Conservation (phyloP, 2,113 vertebrate species). For the Salvelinus alpinus region DNA sequence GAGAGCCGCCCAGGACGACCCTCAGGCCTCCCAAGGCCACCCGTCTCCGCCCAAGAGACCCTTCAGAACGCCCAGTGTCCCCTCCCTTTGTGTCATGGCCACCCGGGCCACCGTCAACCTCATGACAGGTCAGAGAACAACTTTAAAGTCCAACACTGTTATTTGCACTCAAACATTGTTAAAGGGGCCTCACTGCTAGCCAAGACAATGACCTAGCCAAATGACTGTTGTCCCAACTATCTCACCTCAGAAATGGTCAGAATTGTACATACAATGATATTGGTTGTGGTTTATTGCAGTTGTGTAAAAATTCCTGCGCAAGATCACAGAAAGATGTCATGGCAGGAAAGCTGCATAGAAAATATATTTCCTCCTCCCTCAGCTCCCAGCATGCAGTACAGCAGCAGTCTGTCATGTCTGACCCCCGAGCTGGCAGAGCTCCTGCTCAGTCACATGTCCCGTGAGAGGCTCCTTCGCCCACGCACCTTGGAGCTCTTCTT, state of each 20-base stretch:
- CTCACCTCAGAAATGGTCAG: too few species aligned
- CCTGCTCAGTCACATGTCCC: constrained; percentile 75
- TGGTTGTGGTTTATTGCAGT: too few species aligned
- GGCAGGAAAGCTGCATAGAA: not conserved
- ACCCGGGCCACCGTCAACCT: constrained; percentile 69
- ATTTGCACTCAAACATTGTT: too few species aligned
- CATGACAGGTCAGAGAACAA: constrained; percentile 68
- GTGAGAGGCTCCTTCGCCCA: constrained; percentile 70
- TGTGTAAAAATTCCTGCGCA: not conserved
- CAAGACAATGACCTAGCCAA: too few species aligned
- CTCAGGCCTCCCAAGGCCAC: constrained; percentile 43
- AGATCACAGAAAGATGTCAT: not conserved
- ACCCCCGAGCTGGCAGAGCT: constrained; percentile 77
- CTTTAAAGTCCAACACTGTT: too few species aligned
- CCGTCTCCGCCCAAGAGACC: constrained; percentile 69
- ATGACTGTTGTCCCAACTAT: too few species aligned
- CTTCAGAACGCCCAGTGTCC: constrained; percentile 62
- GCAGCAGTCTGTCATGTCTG: constrained; percentile 77
- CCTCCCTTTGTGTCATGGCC: constrained; percentile 72
- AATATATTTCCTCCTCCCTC: constrained; percentile 1
- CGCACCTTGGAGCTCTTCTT: constrained; percentile 79
- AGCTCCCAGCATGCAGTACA: constrained; percentile 85
- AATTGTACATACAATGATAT: too few species aligned
- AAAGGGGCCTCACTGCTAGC: too few species aligned
- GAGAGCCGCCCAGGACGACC: constrained; percentile 57